Conservation (phyloP, 2,888 invertebrate genomes). For the Dastarcus helophoroides region DNA sequence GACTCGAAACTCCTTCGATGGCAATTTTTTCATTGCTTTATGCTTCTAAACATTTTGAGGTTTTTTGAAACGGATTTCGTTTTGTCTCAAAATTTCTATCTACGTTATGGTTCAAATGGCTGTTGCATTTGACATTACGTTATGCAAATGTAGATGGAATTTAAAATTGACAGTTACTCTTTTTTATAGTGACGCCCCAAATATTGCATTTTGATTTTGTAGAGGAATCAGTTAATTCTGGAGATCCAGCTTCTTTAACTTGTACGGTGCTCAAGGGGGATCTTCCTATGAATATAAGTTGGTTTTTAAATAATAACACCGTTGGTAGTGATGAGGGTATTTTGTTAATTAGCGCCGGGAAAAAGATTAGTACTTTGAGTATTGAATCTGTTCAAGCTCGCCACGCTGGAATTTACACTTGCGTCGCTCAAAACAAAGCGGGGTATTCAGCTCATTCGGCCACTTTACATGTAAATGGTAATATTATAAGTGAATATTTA, state of each 20-base stretch:
- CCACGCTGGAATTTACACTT: conserved; percentile 65
- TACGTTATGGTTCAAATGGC: too few species aligned
- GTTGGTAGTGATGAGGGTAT: conserved; percentile 32
- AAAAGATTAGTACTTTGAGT: conserved; percentile 45
- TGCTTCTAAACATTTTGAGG: too few species aligned
- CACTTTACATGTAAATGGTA: conserved; percentile 60
- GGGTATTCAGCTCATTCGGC: conserved; percentile 25
- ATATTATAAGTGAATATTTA: conserved; percentile 2
- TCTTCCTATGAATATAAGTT: conserved; percentile 50
- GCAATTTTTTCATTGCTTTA: too few species aligned
- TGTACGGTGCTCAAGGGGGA: conserved; percentile 64
- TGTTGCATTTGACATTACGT: too few species aligned
- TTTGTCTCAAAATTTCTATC: too few species aligned
- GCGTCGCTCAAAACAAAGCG: conserved; percentile 45
- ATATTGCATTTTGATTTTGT: conserved; percentile 47
- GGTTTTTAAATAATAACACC: conserved; percentile 44
- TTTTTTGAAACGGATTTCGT: too few species aligned
- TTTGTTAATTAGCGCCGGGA: conserved; percentile 34
- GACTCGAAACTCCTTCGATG: too few species aligned
- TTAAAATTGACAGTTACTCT: too few species aligned
- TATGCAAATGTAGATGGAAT: too few species aligned
- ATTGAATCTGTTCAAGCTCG: conserved; percentile 50
- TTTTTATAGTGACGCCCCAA: conserved; percentile 44
- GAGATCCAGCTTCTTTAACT: conserved; percentile 56
- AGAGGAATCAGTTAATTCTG: conserved; percentile 49